Evolutionary conservation across 2,797 vertebrate species (phyloP).

Genomic region (Pachyuromys duprasi): DNA sequence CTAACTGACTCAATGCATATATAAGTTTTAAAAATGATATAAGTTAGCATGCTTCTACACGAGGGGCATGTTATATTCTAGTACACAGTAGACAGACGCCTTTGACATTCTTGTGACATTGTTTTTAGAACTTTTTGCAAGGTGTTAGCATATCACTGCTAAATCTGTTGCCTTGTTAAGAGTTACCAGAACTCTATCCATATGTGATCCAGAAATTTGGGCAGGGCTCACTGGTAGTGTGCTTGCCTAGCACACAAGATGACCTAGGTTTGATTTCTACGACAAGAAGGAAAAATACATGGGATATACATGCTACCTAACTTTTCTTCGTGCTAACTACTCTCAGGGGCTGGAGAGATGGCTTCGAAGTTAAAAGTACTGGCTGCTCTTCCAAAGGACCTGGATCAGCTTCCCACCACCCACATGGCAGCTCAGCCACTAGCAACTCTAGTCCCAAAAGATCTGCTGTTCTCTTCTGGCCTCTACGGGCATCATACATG

Average conservation of each 20-base stretch:
- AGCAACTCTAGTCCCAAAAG: too few relatives aligned
- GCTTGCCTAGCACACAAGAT: not conserved
- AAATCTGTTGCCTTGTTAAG: conserved; percentile 37
- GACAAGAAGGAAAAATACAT: not conserved
- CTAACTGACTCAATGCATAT: not conserved
- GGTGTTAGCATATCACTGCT: not conserved
- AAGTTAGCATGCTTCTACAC: not conserved
- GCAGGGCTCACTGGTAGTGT: not conserved
- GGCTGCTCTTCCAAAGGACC: not conserved
- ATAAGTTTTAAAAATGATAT: not conserved
- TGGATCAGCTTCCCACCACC: not conserved
- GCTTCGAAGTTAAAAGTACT: not conserved
- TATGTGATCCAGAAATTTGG: not conserved
- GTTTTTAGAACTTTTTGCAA: conserved; percentile 18
- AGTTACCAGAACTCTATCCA: conserved; percentile 28
- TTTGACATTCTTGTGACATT: conserved; percentile 27
- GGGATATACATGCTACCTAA: not conserved
- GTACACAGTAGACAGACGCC: not conserved
- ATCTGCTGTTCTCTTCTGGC: not conserved
- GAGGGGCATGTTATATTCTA: not conserved
- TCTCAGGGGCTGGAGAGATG: not conserved
- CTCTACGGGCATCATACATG: not conserved
- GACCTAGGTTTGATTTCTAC: not conserved
- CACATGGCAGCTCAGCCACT: not conserved
- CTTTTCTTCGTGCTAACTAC: conserved; percentile 6